Percentiles rank a stretch among this genome's conserved stretches.
Conservation (phyloP, 2,888 invertebrate species). For the Emmelina monodactyla region DNA sequence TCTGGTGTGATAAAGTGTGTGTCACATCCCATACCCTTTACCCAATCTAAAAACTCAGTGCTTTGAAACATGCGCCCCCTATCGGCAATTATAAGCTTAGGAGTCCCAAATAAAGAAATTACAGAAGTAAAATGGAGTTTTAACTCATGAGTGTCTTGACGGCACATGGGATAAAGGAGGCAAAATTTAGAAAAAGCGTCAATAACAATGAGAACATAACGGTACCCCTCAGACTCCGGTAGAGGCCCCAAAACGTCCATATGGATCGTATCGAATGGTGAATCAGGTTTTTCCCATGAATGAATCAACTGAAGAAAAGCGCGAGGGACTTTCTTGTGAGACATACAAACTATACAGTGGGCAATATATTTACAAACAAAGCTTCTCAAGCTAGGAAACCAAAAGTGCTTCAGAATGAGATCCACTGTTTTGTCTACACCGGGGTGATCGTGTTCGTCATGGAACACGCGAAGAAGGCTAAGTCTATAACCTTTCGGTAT, state of each 20-base stretch:
- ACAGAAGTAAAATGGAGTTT: constrained; percentile 8
- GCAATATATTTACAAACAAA: constrained; percentile 4
- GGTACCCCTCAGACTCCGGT: constrained; percentile 13
- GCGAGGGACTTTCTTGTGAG: constrained; percentile 13
- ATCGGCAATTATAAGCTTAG: constrained; percentile 16
- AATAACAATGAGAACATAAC: constrained; percentile 14
- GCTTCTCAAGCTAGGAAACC: constrained; percentile 11
- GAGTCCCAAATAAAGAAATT: constrained; percentile 16
- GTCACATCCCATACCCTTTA: constrained; percentile 10
- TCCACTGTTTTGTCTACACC: constrained; percentile 11
- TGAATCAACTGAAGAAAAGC: constrained; percentile 14
- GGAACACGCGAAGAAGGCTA: constrained; percentile 4
- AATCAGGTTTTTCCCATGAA: constrained; percentile 16
- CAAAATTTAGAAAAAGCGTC: constrained; percentile 19
- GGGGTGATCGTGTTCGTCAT: constrained; percentile 11
- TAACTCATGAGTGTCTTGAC: constrained; percentile 17
- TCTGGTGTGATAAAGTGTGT: constrained; percentile 18
- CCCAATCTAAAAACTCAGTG: constrained; percentile 10
- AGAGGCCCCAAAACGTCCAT: constrained; percentile 11
- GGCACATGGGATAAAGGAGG: constrained; percentile 14
- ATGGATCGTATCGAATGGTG: constrained; percentile 16
- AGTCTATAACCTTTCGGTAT: constrained; percentile 7
- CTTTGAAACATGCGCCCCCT: constrained; percentile 18
- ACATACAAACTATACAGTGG: constrained; percentile 9
- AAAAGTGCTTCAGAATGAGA: constrained; percentile 13